Conservation (phyloP, 2,888 invertebrate species). For the Clitarchus hookeri region DNA sequence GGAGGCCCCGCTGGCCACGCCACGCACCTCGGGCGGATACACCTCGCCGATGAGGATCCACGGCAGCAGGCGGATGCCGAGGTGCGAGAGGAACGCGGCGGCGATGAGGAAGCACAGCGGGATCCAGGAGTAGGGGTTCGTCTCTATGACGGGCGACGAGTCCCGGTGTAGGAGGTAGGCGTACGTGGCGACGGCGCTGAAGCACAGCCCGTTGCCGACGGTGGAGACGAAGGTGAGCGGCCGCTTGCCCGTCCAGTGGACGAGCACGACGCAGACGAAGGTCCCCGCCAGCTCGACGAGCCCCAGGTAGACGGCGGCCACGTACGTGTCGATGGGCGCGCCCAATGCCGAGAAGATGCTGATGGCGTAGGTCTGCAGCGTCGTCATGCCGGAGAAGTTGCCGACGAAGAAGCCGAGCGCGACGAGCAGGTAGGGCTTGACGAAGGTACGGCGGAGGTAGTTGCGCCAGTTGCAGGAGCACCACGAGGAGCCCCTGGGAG, state of each 20-base stretch:
- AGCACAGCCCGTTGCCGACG: slow-evolving; percentile 67
- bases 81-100: slow-evolving; percentile 70
- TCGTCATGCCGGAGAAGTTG: slow-evolving; percentile 76
- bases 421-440: slow-evolving; percentile 70
- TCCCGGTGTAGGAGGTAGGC: slow-evolving; percentile 51
- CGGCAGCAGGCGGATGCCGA: slow-evolving; percentile 71
- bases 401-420: slow-evolving; percentile 71
- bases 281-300: slow-evolving; percentile 70
- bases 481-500: background rate
- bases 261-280: slow-evolving; percentile 65
- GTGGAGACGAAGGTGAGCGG: slow-evolving; percentile 70
- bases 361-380: slow-evolving; percentile 59
- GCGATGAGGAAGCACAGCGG: slow-evolving; percentile 68
- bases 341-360: slow-evolving; percentile 56
- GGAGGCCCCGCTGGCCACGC: slow-evolving; percentile 72
- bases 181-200: slow-evolving; percentile 64
- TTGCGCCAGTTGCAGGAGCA: slow-evolving; percentile 32
- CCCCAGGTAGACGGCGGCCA: slow-evolving; percentile 74
- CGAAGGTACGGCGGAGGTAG: slow-evolving; percentile 58
- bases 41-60: slow-evolving; percentile 83
- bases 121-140: slow-evolving; percentile 60
- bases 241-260: slow-evolving; percentile 75
- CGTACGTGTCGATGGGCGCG: slow-evolving; percentile 75
- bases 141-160: slow-evolving; percentile 38
- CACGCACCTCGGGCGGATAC: slow-evolving; percentile 69